phyloP scores from a whole-genome alignment of 2,113 vertebrate genomes.

The Peromyscus maniculatus region DNA sequence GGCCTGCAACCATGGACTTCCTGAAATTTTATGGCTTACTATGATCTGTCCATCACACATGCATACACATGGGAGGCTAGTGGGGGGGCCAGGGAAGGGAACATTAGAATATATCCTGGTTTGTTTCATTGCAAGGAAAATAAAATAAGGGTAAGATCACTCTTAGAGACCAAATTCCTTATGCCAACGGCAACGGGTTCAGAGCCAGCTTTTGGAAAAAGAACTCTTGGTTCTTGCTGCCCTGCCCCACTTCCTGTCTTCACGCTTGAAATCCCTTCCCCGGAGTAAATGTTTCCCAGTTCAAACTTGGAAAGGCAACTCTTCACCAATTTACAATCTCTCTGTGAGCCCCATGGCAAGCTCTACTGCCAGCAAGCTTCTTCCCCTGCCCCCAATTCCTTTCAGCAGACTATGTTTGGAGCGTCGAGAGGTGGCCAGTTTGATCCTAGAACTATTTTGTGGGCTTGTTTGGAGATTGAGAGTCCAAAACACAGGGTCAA shows the following conservation, averaged over 20 bases:
- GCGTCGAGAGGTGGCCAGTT: background rate
- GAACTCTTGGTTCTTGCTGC: constrained; percentile 17
- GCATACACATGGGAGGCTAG: background rate
- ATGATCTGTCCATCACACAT: background rate
- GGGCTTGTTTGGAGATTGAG: constrained; percentile 55
- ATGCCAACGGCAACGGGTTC: background rate
- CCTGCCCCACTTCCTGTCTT: constrained; percentile 19
- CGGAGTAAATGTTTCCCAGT: constrained; percentile 41
- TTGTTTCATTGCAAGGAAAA: background rate
- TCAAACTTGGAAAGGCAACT: constrained; percentile 38
- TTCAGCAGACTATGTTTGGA: background rate
- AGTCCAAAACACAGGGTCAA: constrained; percentile 61
- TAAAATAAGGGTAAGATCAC: background rate
- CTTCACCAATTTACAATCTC: constrained; percentile 36
- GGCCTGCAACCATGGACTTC: background rate
- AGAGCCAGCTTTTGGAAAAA: constrained; percentile 17
- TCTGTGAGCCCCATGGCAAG: background rate
- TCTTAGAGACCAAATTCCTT: background rate
- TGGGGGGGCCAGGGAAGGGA: too few relatives aligned
- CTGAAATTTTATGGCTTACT: background rate
- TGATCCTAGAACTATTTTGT: constrained; percentile 15
- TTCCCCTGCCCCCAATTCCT: background rate
- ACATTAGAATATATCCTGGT: background rate
- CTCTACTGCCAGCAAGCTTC: constrained; percentile 3
- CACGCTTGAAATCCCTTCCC: constrained; percentile 50